Evolutionary conservation across 2,888 invertebrate genomes (phyloP).

Genomic region (Eutolmus rufibarbis): DNA sequence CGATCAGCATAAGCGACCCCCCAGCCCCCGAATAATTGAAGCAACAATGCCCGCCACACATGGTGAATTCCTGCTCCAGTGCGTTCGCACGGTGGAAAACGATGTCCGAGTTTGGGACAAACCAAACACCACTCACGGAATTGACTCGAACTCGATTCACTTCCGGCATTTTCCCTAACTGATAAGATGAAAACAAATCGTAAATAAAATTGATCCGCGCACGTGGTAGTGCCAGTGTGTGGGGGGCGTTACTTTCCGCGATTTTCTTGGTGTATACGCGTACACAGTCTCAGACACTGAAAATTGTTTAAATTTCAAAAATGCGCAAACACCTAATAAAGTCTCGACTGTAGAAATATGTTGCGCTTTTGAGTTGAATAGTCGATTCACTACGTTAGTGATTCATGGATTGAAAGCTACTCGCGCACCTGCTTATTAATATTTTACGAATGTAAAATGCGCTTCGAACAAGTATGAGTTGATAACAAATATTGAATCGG

Average conservation of each 20-base stretch:
- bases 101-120: neutral
- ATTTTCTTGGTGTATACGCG: neutral
- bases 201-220: neutral
- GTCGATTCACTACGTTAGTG: neutral
- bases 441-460: neutral
- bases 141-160: neutral
- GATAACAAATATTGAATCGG: neutral
- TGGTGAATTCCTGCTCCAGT: constrained; percentile 13
- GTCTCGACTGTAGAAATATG: neutral
- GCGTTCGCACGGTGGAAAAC: constrained; percentile 20
- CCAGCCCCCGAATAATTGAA: neutral
- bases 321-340: neutral
- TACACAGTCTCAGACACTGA: neutral
- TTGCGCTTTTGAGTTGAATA: neutral
- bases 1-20: neutral
- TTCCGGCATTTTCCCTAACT: constrained; percentile 33
- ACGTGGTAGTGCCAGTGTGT: neutral
- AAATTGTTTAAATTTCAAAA: neutral
- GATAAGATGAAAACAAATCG: constrained; percentile 18
- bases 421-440: neutral
- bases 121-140: neutral
- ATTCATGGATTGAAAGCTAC: neutral
- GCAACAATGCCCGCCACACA: neutral
- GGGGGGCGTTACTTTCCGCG: neutral
- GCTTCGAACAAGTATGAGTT: neutral